Evolutionary conservation across 2,888 invertebrate species (phyloP).

Genomic region (Sinelater perroti): DNA sequence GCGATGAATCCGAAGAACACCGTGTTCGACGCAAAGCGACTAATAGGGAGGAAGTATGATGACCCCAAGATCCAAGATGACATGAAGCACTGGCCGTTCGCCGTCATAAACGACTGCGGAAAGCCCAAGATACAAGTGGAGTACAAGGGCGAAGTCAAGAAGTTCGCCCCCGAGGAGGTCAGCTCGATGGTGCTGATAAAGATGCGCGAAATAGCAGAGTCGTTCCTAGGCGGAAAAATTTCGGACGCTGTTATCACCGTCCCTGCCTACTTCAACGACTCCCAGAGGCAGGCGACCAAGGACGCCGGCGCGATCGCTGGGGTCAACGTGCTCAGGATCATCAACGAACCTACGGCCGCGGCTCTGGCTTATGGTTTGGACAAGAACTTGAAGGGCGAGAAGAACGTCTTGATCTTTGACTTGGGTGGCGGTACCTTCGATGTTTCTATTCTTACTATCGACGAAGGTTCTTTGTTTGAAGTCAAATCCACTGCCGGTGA

Average conservation of each 20-base stretch:
- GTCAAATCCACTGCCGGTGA: conserved; percentile 84
- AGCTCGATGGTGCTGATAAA: conserved; percentile 86
- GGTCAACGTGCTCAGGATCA: conserved; percentile 86
- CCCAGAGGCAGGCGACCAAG: conserved; percentile 86
- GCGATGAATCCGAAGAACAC: conserved; percentile 85
- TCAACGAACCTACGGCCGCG: conserved; percentile 91
- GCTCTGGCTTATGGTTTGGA: conserved; percentile 86
- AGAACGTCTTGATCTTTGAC: conserved; percentile 79
- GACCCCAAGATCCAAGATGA: conserved; percentile 82
- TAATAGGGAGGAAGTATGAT: conserved; percentile 83
- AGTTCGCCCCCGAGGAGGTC: conserved; percentile 84
- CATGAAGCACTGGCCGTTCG: conserved; percentile 87
- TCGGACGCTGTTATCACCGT: conserved; percentile 84
- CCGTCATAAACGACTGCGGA: conserved; percentile 71
- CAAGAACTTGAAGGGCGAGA: conserved; percentile 77
- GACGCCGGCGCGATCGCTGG: conserved; percentile 89
- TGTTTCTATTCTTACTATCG: conserved; percentile 89
- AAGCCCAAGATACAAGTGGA: conserved; percentile 79
- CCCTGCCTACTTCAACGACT: conserved; percentile 85
- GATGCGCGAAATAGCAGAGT: conserved; percentile 84
- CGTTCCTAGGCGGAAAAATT: conserved; percentile 76
- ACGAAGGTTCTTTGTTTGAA: conserved; percentile 84
- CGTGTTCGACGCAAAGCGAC: conserved; percentile 82
- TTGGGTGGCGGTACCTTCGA: conserved; percentile 92
- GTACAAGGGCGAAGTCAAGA: conserved; percentile 78